Conservation (phyloP, 2,888 invertebrate genomes). For the Caenorhabditis angaria region DNA sequence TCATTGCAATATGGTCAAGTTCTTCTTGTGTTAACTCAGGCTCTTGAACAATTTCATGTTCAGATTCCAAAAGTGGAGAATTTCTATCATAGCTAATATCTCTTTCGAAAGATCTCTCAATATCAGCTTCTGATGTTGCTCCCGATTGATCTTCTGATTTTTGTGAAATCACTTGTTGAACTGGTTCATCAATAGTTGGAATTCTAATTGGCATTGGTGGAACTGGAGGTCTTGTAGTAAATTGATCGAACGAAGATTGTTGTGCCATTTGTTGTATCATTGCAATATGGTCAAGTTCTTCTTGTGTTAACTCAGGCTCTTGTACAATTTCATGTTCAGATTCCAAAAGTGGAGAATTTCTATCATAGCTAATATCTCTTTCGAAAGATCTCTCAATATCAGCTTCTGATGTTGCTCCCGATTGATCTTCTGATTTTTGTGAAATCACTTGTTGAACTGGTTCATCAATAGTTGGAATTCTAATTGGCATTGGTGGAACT, state of each 20-base stretch:
- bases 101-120: slow-evolving; percentile 16
- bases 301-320: slow-evolving; percentile 4
- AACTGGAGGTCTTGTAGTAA: background rate
- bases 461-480: background rate
- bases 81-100: no score
- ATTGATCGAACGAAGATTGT: background rate
- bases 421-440: background rate
- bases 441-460: background rate
- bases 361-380: no score
- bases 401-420: slow-evolving; percentile 11
- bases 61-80: no score
- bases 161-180: background rate
- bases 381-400: slow-evolving; percentile 10
- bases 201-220: slow-evolving; percentile 5
- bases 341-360: no score
- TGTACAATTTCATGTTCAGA: background rate
- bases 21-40: slow-evolving; percentile 37
- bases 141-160: background rate
- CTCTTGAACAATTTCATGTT: slow-evolving; percentile 14
- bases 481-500: slow-evolving; percentile 7
- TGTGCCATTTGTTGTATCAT: background rate
- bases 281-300: slow-evolving; percentile 7
- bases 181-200: background rate
- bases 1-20: slow-evolving; percentile 33
- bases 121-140: slow-evolving; percentile 24